Conservation (phyloP, 1,140 invertebrate species). For the Drosophila busckii region DNA sequence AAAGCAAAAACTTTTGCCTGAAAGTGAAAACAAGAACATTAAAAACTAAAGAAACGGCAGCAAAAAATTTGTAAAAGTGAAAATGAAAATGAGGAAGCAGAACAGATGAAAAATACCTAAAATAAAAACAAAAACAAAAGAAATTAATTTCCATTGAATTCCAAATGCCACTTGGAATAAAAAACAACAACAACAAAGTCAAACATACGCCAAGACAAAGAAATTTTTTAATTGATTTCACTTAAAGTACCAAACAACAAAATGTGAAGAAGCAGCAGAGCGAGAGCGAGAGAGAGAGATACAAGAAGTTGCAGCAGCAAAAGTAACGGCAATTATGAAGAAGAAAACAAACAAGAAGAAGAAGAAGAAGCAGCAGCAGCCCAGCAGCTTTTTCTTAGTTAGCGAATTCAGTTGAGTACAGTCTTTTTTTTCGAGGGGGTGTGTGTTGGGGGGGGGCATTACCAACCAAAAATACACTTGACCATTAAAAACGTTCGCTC, state of each 20-base stretch:
- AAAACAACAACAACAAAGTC: constrained; percentile 36
- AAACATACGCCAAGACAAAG: constrained; percentile 70
- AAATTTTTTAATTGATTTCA: constrained; percentile 77
- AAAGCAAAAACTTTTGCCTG: constrained; percentile 26
- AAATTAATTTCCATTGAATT: constrained; percentile 76
- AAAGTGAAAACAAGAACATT: constrained; percentile 70
- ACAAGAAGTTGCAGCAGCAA: constrained; percentile 2
- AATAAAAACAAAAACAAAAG: constrained; percentile 39
- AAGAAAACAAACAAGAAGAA: constrained; percentile 5
- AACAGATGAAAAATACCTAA: constrained; percentile 13
- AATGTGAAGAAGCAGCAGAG: constrained; percentile 3
- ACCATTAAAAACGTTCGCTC: constrained; percentile 53
- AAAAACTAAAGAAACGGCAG: constrained; percentile 16
- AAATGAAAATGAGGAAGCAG: constrained; percentile 52
- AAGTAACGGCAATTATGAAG: constrained; percentile 15
- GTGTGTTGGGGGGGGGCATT: constrained; percentile 25
- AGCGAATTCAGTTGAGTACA: constrained; percentile 32
- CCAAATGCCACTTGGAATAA: constrained; percentile 59
- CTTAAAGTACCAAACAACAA: constrained; percentile 58
- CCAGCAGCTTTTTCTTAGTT: constrained; percentile 39
- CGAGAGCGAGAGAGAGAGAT: not conserved
- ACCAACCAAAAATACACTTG: constrained; percentile 48
- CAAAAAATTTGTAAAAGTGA: constrained; percentile 53
- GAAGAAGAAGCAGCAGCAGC: constrained; percentile 43
- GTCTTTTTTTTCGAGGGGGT: constrained; percentile 7